phyloP scores from a whole-genome alignment of 1,140 invertebrate species.

The Harpegnathos saltator region DNA sequence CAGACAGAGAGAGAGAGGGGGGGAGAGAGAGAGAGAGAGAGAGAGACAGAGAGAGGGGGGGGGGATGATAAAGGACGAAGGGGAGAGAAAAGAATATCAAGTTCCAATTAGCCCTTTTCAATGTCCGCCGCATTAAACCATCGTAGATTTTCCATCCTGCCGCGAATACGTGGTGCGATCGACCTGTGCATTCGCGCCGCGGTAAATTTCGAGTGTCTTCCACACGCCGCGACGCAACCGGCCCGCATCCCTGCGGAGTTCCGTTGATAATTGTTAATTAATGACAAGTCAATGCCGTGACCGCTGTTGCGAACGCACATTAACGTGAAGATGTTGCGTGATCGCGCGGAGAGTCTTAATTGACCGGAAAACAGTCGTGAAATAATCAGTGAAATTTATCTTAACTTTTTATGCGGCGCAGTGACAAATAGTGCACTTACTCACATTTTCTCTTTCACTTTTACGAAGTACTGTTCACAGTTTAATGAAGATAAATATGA shows the following conservation, averaged over 20 bases:
- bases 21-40: neutral
- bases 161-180: neutral
- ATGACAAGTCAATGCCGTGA: neutral
- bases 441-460: no score
- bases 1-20: neutral
- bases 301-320: no score
- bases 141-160: slow-evolving; percentile 1
- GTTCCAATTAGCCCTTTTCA: slow-evolving; percentile 24
- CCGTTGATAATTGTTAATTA: neutral
- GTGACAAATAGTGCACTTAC: no score
- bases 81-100: slow-evolving; percentile 17
- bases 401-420: no score
- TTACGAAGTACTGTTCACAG: no score
- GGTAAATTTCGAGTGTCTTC: neutral
- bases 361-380: no score
- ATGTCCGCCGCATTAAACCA: slow-evolving; percentile 27
- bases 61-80: neutral
- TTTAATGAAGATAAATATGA: no score
- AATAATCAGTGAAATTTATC: no score
- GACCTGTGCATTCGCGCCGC: neutral
- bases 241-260: neutral
- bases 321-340: no score
- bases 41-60: neutral
- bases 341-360: no score
- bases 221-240: no score